Evolutionary conservation across 2,797 vertebrate genomes (phyloP).

Genomic region (Cyclura pinguis): DNA sequence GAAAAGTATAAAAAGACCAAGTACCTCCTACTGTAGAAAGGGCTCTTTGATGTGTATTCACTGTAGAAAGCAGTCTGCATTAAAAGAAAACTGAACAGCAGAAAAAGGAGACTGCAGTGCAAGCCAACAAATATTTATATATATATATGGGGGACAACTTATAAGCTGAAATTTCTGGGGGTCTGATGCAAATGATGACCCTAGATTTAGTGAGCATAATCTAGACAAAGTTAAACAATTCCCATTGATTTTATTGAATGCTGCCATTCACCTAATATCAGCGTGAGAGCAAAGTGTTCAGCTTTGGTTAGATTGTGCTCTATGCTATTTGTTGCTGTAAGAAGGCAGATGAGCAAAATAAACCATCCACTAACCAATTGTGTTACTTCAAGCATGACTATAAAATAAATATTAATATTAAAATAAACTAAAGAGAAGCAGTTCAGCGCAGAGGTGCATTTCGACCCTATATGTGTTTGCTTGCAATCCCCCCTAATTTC

Average conservation of each 20-base stretch:
- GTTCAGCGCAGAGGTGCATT: not conserved
- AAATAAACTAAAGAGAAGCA: conserved; percentile 59
- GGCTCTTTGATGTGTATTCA: conserved; percentile 74
- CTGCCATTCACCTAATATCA: not conserved
- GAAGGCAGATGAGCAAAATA: conserved; percentile 65
- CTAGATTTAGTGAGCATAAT: conserved; percentile 32
- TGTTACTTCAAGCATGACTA: conserved; percentile 64
- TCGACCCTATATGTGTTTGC: not conserved
- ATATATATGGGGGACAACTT: conserved; percentile 24
- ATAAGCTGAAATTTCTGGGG: conserved; percentile 53
- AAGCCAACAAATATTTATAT: conserved; percentile 55
- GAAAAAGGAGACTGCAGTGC: conserved; percentile 59
- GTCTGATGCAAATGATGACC: conserved; percentile 45
- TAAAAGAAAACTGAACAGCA: conserved; percentile 51
- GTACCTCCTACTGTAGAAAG: conserved; percentile 82
- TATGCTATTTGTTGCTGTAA: conserved; percentile 59
- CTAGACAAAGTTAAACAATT: conserved; percentile 14
- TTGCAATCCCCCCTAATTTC: not conserved
- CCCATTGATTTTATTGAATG: not conserved
- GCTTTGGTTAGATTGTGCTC: conserved; percentile 9
- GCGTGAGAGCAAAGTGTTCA: not conserved
- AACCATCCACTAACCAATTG: conserved; percentile 64
- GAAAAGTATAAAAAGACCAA: conserved; percentile 85
- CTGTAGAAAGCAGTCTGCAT: conserved; percentile 75
- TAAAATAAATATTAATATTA: conserved; percentile 63